These are phyloP conservation scores for Hoplias malabaricus DNA, from an alignment of 2,113 vertebrate species.

Conservation along the genomic window DNA sequence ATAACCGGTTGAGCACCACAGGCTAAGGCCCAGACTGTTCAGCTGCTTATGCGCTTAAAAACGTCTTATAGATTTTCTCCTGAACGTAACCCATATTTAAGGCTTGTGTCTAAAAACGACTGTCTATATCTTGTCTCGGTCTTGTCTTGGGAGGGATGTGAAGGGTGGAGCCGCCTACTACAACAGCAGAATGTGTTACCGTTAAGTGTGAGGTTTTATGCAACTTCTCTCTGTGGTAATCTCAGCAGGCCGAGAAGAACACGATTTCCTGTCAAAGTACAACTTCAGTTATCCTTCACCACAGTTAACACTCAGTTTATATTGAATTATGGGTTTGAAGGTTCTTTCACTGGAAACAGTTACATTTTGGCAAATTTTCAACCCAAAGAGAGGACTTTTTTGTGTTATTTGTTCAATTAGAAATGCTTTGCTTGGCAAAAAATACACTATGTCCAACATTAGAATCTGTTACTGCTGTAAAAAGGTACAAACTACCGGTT, in stretches of 20 bases:
- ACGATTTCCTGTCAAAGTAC: conserved; percentile 17
- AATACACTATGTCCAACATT: no score
- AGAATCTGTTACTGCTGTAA: no score
- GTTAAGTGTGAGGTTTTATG: conserved; percentile 27
- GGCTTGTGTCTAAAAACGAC: background rate
- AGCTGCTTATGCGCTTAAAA: no score
- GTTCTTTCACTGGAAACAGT: no score
- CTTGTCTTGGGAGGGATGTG: background rate
- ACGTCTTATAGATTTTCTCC: no score
- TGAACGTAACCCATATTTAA: background rate
- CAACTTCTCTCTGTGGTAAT: conserved; percentile 45
- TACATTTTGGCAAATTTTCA: no score
- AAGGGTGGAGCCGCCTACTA: background rate
- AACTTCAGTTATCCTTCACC: conserved; percentile 7
- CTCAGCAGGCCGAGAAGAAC: conserved; percentile 34
- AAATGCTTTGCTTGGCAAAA: no score
- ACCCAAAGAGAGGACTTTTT: no score
- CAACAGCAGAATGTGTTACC: background rate
- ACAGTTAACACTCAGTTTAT: background rate
- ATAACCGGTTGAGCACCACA: background rate
- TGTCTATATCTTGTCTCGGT: background rate
- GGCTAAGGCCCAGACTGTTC: no score
- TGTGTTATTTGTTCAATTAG: no score
- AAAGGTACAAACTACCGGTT: no score
- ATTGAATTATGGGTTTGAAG: no score